phyloP scores from a whole-genome alignment of 2,888 invertebrate species.

The Limnephilus auricula region DNA sequence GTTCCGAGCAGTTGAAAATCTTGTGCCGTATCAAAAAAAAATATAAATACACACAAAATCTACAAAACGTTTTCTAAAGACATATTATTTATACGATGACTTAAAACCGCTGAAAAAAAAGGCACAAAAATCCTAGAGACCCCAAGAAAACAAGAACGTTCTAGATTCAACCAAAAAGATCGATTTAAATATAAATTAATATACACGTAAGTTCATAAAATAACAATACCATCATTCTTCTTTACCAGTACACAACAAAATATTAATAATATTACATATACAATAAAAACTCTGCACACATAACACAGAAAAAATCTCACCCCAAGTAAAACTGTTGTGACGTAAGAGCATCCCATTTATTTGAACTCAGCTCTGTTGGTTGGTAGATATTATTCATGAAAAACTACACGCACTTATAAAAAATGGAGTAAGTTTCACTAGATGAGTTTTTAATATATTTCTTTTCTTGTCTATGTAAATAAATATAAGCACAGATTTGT shows the following conservation, averaged over 20 bases:
- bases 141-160: background rate
- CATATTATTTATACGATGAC: background rate
- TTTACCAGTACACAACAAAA: background rate
- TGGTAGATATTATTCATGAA: background rate
- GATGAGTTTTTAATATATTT: background rate
- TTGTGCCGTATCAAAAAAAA: no score
- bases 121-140: background rate
- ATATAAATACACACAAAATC: no score
- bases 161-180: background rate
- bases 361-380: background rate
- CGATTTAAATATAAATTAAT: background rate
- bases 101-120: background rate
- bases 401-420: background rate
- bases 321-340: background rate
- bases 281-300: background rate
- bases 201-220: background rate
- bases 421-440: background rate
- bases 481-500: no score
- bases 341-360: background rate
- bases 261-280: background rate
- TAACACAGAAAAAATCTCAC: background rate
- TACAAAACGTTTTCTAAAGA: no score
- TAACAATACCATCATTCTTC: background rate
- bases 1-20: no score
- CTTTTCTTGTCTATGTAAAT: no score